Evolutionary conservation across 2,888 invertebrate species (phyloP).

Genomic region (Asteroscopus sphinx): DNA sequence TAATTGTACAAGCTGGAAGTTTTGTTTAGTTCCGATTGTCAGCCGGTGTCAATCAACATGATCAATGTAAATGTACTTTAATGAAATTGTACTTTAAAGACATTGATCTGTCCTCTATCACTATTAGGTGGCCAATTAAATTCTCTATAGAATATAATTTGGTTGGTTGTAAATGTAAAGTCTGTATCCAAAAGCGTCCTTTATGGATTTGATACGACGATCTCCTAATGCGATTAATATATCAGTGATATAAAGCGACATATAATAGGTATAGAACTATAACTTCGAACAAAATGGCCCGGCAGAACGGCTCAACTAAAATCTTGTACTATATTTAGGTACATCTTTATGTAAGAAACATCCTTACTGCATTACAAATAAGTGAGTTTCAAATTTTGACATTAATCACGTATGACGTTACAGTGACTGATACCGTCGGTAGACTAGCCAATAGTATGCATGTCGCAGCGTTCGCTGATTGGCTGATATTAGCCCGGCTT

Average conservation of each 20-base stretch:
- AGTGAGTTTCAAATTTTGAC: too few relatives aligned
- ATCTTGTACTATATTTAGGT: too few relatives aligned
- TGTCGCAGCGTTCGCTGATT: too few relatives aligned
- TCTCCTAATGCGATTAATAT: conserved; percentile 16
- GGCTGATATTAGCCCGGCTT: too few relatives aligned
- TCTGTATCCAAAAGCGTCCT: conserved; percentile 30
- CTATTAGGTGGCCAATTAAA: conserved; percentile 28
- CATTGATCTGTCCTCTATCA: conserved; percentile 36
- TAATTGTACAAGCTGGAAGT: conserved; percentile 54
- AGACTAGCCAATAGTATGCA: too few relatives aligned
- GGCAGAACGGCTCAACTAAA: too few relatives aligned
- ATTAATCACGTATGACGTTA: too few relatives aligned
- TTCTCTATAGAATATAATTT: conserved; percentile 45
- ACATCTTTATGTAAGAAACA: too few relatives aligned
- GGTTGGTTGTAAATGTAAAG: conserved; percentile 24
- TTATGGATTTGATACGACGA: conserved; percentile 25
- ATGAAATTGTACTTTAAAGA: conserved; percentile 36
- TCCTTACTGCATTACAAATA: too few relatives aligned
- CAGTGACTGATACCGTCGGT: too few relatives aligned
- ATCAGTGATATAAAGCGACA: not conserved
- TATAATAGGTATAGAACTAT: too few relatives aligned
- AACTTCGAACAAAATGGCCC: too few relatives aligned
- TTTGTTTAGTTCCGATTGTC: conserved; percentile 44
- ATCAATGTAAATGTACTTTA: conserved; percentile 46
- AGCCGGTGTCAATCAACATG: conserved; percentile 33